Evolutionary conservation across 1,140 invertebrate species (phyloP), one percentile per base, ranked within the genome.

Genomic region (Chironomus striatipennis): DNA sequence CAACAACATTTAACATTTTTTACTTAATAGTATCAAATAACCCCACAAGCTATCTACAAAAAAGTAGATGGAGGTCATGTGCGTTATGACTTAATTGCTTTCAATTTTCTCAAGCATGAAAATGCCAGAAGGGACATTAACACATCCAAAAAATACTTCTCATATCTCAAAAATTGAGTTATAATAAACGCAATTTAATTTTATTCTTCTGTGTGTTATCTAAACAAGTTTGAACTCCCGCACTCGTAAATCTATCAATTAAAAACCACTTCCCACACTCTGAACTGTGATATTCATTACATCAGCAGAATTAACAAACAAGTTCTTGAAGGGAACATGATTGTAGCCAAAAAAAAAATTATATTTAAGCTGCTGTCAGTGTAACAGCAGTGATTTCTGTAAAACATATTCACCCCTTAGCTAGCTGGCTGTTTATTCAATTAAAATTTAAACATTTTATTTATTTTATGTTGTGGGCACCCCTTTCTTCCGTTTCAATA

Each of bases 151-250:
- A 57, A 57, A 15, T n/a, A 57, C 12, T 15, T 12, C 47, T 57
- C 47, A 57, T n/a, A 57, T 57, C 5, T 57, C 47, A 15, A 34
- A 34, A 57, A 57, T 57, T 57, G 47, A 57, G 47, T 57, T n/a
- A 57, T 57, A 57, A 57, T 57, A 10, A 57, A 57, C n/a, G 47
- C 47, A 57, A 57, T 57, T 57, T n/a, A 57, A 57, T 57, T n/a
- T 57, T 1, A 57, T 57, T 57, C 15, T 57, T 57, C 47, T 57
- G 47, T 57, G 47, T 12, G 8, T 57, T 57, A 57, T 57, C 47
- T 57, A 57, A 57, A 57, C 47, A n/a, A 57, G 47, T 5, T 12
- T 57, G 12, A 15, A n/a, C 47, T 57, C 47, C 47, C 47, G 47
- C 47, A 34, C 24, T 57, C 47, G n/a, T 57, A 57, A 57, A 57